Conservation (phyloP, 2,888 invertebrate genomes). For the Temnothorax rugatulus region DNA sequence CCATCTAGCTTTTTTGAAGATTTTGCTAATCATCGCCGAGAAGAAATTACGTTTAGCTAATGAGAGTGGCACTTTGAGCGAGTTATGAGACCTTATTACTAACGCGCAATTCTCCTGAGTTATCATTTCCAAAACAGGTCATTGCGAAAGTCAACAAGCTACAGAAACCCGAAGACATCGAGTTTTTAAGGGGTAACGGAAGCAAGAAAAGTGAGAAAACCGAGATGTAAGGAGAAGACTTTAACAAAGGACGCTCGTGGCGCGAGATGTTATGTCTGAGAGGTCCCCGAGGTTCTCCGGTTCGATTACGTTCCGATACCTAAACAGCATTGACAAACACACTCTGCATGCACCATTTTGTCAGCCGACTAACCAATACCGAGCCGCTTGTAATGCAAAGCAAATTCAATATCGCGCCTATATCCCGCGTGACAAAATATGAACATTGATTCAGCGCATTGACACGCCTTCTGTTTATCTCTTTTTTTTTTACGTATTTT, state of each 20-base stretch:
- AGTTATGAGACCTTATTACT: neutral
- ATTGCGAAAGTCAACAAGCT: neutral
- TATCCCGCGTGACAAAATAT: conserved; percentile 30
- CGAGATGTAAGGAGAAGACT: conserved; percentile 49
- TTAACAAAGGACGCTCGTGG: conserved; percentile 55
- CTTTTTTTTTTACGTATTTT: conserved; percentile 14
- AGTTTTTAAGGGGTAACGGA: conserved; percentile 25
- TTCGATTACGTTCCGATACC: conserved; percentile 77
- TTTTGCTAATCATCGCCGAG: neutral
- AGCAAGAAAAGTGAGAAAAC: conserved; percentile 32
- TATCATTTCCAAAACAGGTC: conserved; percentile 4
- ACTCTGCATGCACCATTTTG: conserved; percentile 40
- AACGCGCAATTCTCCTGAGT: neutral
- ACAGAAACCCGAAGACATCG: conserved; percentile 10
- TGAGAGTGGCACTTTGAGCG: neutral
- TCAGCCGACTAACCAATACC: conserved; percentile 58
- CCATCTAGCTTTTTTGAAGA: neutral
- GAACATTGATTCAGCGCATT: conserved; percentile 58
- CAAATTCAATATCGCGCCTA: conserved; percentile 58
- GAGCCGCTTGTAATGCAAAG: conserved; percentile 41
- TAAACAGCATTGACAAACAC: conserved; percentile 76
- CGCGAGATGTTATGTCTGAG: conserved; percentile 81
- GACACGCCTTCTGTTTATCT: neutral
- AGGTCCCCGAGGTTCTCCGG: conserved; percentile 77
- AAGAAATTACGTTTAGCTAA: neutral